These are phyloP conservation scores for Lithobius niger DNA, from an alignment of 1,140 invertebrate species.

Conservation along the genomic window DNA sequence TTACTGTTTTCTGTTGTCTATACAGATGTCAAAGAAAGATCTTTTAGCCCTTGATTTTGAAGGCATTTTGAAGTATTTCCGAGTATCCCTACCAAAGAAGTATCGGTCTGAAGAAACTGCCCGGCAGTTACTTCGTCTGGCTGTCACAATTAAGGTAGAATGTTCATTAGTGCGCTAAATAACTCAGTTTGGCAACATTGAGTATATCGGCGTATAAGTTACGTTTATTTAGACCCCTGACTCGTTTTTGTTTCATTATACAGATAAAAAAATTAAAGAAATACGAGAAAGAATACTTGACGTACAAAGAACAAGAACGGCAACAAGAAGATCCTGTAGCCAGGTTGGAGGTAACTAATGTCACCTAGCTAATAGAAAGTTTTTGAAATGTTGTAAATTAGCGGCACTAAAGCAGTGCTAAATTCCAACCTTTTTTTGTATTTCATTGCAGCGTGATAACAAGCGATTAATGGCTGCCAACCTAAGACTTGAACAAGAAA, in stretches of 20 bases:
- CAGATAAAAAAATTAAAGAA: conserved; percentile 76
- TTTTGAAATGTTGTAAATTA: background rate
- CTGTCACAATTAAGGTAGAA: conserved; percentile 70
- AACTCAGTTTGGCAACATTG: no score
- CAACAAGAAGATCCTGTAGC: conserved; percentile 43
- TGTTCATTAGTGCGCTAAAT: background rate
- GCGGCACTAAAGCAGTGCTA: background rate
- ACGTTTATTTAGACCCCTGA: background rate
- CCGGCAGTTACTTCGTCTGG: conserved; percentile 72
- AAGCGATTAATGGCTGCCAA: conserved; percentile 36
- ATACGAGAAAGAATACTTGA: conserved; percentile 84
- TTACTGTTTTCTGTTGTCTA: conserved; percentile 17
- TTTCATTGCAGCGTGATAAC: conserved; percentile 37
- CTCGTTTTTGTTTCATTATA: conserved; percentile 14
- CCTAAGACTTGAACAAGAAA: conserved; percentile 46
- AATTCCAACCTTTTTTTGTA: background rate
- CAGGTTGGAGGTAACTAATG: conserved; percentile 39
- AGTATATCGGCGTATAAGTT: no score
- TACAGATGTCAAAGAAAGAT: conserved; percentile 72
- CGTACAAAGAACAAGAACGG: conserved; percentile 51
- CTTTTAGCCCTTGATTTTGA: conserved; percentile 94
- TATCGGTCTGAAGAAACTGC: conserved; percentile 83
- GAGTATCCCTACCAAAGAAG: conserved; percentile 90
- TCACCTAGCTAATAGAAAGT: no score
- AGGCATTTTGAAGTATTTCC: conserved; percentile 77